Percentiles rank a stretch among this genome's conserved stretches.
These are phyloP conservation scores for Chrysopilus asiliformis DNA, from an alignment of 2,888 invertebrate genomes.

Conservation along the genomic window DNA sequence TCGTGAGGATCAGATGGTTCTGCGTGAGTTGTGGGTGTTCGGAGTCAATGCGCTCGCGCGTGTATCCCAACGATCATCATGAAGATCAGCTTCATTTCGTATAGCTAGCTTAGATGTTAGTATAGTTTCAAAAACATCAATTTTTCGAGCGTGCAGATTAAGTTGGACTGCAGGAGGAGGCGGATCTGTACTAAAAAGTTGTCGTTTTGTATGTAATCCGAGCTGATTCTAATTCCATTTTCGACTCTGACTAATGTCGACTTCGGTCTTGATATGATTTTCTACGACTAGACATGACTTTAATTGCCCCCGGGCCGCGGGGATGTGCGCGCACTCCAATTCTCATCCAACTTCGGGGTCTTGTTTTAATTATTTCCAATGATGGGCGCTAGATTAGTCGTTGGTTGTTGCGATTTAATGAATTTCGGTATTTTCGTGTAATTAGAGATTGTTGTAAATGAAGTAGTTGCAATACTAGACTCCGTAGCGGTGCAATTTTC, in stretches of 20 bases:
- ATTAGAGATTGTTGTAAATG: conserved; percentile 2
- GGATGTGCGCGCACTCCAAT: neutral
- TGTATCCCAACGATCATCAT: no score
- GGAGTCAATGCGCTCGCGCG: no score
- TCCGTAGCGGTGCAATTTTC: neutral
- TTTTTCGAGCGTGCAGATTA: no score
- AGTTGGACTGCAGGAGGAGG: neutral
- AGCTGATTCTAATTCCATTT: neutral
- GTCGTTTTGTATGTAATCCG: neutral
- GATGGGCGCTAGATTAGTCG: conserved; percentile 4
- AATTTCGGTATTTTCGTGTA: conserved; percentile 3
- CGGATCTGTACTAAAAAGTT: neutral
- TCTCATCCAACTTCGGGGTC: neutral
- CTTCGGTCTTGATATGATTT: conserved; percentile 4
- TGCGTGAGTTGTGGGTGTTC: no score
- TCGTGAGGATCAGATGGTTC: no score
- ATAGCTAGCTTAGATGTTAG: no score
- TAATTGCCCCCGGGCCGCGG: conserved; percentile 1
- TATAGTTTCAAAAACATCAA: no score
- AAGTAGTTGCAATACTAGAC: neutral
- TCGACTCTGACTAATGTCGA: neutral
- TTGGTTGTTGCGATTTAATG: neutral
- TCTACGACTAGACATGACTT: conserved; percentile 4
- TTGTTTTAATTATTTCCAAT: conserved; percentile 4
- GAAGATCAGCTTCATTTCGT: no score